Evolutionary conservation across 2,113 vertebrate species (phyloP), one percentile per base, ranked within the genome.

Genomic region (Regulus satrapa): DNA sequence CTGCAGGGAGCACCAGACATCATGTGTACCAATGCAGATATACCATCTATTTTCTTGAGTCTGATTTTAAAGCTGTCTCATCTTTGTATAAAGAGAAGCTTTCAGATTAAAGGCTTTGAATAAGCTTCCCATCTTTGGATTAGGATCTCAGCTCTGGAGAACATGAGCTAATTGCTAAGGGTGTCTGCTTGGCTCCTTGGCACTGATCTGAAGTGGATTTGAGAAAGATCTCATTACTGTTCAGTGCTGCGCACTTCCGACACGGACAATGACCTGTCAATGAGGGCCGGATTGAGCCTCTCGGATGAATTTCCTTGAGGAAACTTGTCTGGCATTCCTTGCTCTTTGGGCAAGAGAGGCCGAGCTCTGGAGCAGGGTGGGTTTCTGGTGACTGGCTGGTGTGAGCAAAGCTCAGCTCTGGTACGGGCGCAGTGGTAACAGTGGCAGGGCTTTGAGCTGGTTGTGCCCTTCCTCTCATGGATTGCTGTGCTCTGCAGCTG

Each of bases 391-490:
- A 9, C 31, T 62, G 46, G 28, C 18, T 62, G 46, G 11, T 20
- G 23, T 8, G 28, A 62, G 18, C 38, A 43, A 18, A n/a, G n/a
- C 21, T 71, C n/a, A 7, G 46, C 43, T 16, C 34, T 12, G 3
- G 9, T 32, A 2, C 2, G 16, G 31, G 48, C 48, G n/a, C 20
- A 29, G 7, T 25, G 28, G 11, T 18, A 5, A 7, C 0, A 1
- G 52, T 31, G 43, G 29, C 5, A 36, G 9, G 40, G 34, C 34
- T 63, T 67, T 9, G 24, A 54, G 19, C 15, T 62, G 51, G 6
- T 14, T 7, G n/a, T 38, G 31, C 12, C 25, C 19, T 79, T 84
- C 18, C 34, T 51, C 36, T 36, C 9, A 11, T 2, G 16, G 49
- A 1, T 29, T 58, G n/a, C 67, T 86, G n/a, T 38, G 38, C 32